Base-by-base conservation (phyloP, 2,797 vertebrate genomes). In the Thunnus albacares region DNA sequence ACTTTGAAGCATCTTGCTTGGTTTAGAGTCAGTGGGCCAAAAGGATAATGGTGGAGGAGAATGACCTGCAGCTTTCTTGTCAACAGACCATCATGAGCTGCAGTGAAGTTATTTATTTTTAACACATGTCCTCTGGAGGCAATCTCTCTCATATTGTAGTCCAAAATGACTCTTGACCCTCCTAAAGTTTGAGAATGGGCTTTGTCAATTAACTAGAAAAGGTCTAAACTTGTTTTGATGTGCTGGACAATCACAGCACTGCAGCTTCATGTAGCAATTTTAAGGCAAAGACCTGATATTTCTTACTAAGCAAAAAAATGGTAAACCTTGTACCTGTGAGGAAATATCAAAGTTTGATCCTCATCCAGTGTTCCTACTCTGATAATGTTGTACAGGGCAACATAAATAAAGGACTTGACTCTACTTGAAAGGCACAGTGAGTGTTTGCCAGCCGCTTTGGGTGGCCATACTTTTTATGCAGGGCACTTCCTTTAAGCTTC, bases 391-490 rank as follows among this genome's bases (percentile, higher is more conserved):
- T 87, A 87, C 75, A 84, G 83, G 69, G 84, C 52, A 72, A 90
- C 85, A 83, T 85, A 86, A 91, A 93, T 82, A 89, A 91, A 91
- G 73, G 78, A 92, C 83, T 90, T 93, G 91, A 93, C 87, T 93
- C 84, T 75, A 82, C 58, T 81, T 93, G 75, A 93, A 90, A 89
- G 81, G 87, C 90, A 83, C 77, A 74, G 81, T 51, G 75, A 92
- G 75, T 74, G 80, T 88, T 91, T 93, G 93, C 93, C 94, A 94
- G 81, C 94, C 83, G 56, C 95, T 95, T 96, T 95, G 97, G 93
- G 97, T 97, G 97, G 96, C 91, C 97, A 87, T 80, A 91, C 75
- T 92, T 94, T 94, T 92, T 82, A 90, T 92, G 94, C 91, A 88
- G 82, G 87, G 90, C 87, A 91, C 92, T 94, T 96, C 95, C 92